A percentile compares a stretch with the other conserved stretches of the same genome.
phyloP scores from a whole-genome alignment of 2,113 vertebrate genomes.

The Azemiops feae region DNA sequence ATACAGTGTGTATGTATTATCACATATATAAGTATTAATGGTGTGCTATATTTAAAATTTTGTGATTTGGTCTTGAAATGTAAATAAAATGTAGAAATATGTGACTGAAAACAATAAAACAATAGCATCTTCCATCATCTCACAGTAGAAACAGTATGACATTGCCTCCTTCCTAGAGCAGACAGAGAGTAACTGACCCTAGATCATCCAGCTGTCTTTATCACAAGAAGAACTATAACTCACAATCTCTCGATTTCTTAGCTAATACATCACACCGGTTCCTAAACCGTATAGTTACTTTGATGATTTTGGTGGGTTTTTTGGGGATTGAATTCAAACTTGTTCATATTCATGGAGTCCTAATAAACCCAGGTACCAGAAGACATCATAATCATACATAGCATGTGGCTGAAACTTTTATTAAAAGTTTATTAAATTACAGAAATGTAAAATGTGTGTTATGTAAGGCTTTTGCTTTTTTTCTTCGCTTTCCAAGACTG shows the following conservation, averaged over 20 bases:
- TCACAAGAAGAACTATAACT: not conserved
- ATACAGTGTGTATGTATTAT: not conserved
- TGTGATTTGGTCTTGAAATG: not conserved
- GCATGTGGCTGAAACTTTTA: not conserved
- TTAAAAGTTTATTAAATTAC: not conserved
- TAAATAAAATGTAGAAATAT: not conserved
- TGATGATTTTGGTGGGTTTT: not conserved
- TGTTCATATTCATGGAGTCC: not conserved
- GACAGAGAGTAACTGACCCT: not conserved
- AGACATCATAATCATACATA: not conserved
- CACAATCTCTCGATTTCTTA: not conserved
- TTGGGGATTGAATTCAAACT: not conserved
- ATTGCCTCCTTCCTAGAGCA: not conserved
- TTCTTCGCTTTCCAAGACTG: not conserved
- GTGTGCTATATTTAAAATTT: not conserved
- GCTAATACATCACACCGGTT: not conserved
- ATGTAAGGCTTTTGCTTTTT: not conserved
- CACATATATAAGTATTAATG: not conserved
- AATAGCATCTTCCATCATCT: not conserved
- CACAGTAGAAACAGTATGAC: not conserved
- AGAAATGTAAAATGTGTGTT: not conserved
- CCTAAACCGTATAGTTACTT: not conserved
- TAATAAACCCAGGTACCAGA: not conserved
- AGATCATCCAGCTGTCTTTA: not conserved
- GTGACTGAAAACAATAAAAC: not conserved